A percentile compares a stretch with the other conserved stretches of the same genome.
Evolutionary conservation across 2,797 vertebrate genomes (phyloP).

Genomic region (Austrolebias charrua): DNA sequence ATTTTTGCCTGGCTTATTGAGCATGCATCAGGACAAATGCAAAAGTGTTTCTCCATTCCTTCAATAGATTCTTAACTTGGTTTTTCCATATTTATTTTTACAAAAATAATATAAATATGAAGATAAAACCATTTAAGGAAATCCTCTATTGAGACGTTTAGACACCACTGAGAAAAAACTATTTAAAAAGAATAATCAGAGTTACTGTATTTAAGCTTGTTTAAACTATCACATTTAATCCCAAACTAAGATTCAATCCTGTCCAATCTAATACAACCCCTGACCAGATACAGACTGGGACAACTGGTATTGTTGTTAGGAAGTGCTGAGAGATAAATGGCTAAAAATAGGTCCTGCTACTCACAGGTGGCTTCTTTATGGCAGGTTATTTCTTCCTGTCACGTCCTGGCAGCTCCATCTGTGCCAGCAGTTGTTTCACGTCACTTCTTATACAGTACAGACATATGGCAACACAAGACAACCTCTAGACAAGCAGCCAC

Average conservation of each 20-base stretch:
- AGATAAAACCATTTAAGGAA: too few species aligned
- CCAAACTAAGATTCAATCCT: too few species aligned
- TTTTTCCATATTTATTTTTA: too few species aligned
- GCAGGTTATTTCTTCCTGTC: constrained; percentile 65
- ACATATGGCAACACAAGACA: constrained; percentile 46
- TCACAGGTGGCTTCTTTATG: constrained; percentile 61
- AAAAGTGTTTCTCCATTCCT: too few species aligned
- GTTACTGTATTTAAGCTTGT: neutral
- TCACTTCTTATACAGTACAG: constrained; percentile 80
- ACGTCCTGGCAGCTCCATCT: constrained; percentile 67
- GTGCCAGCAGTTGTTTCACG: constrained; percentile 76
- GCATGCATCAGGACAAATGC: too few species aligned
- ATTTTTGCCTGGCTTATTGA: too few species aligned
- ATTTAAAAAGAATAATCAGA: too few species aligned
- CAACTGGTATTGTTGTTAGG: neutral
- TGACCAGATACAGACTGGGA: neutral
- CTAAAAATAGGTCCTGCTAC: constrained; percentile 64
- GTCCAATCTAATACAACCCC: too few species aligned
- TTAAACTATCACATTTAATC: neutral
- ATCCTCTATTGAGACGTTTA: too few species aligned
- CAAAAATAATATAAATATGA: too few species aligned
- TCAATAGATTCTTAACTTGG: too few species aligned
- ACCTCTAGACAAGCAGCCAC: constrained; percentile 54
- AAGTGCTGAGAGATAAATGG: constrained; percentile 6
- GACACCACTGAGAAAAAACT: too few species aligned